Base-by-base conservation (phyloP, 2,113 vertebrate species). In the Triplophysa tibetana region DNA sequence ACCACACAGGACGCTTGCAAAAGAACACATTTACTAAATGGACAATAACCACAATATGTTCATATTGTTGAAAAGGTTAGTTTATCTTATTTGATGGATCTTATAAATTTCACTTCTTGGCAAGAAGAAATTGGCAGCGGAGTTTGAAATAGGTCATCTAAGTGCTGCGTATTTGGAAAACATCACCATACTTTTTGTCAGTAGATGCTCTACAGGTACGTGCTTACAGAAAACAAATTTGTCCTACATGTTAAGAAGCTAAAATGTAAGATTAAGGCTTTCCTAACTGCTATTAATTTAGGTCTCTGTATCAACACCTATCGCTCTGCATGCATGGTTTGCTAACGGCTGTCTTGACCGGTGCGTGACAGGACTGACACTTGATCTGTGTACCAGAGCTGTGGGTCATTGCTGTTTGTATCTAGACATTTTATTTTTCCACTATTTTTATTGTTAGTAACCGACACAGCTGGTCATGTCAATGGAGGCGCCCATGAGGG, bases 71-170 rank as follows among this genome's bases (percentile, higher is more conserved):
- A 79, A 79, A 84, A 75, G 70, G 79, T 84, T 81, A 66, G 70
- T 84, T 84, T 84, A 84, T 81, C 79, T 84, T 84, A 65, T 16
- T 63, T 84, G 75, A 81, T 75, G 65, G 70, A 70, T 69, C 69
- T 75, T 81, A 66, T 78, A 78, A 84, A 84, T 78, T 81, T 21
- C 33, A 24, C 74, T 12, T 77, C 33, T 74, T 52, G 4, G 67
- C 78, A 67, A 75, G 61, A 62, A 78, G 69, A 52, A 78, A 63
- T 41, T 38, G 9, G 52, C 16, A 61, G 56, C 10, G 26, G 48
- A 63, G 70, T 75, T 72, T 24, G 21, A 43, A 78, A 73, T 68
- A 69, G 63, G 79, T 78, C 74, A 84, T 66, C 70, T 38, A 48
- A 38, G 24, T 62, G 23, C 56, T 63, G 67, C 43, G 19, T 52